Base-by-base conservation (phyloP, 2,888 invertebrate genomes). In the Zaprionus lineosus region DNA sequence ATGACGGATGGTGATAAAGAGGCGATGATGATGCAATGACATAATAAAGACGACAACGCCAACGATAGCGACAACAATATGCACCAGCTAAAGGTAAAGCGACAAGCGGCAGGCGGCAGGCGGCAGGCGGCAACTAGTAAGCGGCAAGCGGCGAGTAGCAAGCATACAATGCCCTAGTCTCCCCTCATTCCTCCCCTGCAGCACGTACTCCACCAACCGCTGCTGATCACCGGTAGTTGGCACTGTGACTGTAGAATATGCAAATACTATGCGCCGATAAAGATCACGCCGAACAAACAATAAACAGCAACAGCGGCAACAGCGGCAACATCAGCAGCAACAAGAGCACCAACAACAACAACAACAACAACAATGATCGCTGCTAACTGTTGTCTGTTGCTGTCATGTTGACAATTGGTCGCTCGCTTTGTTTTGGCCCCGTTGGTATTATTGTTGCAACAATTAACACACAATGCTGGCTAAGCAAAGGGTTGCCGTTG, bases 351-450 rank as follows among this genome's bases (percentile, higher is more conserved):
- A 57, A 16, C 51, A 56, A 21, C 53, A 39, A 28, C 39, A 34
- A 24, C 53, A 64, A 26, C 34, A 28, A 14, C 46, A 52, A 79
- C 83, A 73, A 74, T 64, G 82, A 88, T 88, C 87, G 74, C 72
- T 52, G 36, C 61, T 68, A 72, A 72, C 68, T 68, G 68, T 72
- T 66, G 72, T 67, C 68, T 83, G 86, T 85, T 84, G 86, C 87
- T 89, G 89, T 86, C 87, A 87, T 88, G 88, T 88, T 88, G 88
- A 88, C 88, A 81, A 81, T 81, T 78, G 77, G 84, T 60, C 50
- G 84, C 43, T 41, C 50, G 74, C 77, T 78, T 86, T 86, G 79
- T 75, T 83, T 74, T 83, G 66, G 74, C 71, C 73, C 73, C 58
- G 64, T 74, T 56, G 62, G 41, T 56, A 59, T 73, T 66, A 61